These are phyloP conservation scores for Fissipunctia ypsillon DNA, from an alignment of 2,888 invertebrate genomes.

Conservation along the genomic window DNA sequence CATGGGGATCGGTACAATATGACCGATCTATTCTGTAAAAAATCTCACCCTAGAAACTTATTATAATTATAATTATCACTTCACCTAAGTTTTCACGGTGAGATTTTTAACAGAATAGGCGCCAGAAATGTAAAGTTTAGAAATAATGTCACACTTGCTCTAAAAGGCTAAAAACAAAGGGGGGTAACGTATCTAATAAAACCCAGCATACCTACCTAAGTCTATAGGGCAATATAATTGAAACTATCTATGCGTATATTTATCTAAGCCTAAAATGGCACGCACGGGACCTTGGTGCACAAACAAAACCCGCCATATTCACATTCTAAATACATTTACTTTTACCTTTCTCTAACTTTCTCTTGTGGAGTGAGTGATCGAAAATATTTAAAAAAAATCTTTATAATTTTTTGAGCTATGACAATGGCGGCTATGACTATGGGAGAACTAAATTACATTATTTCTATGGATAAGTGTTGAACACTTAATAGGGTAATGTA, in stretches of 20 bases:
- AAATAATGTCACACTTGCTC: slow-evolving; percentile 52
- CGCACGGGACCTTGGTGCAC: slow-evolving; percentile 75
- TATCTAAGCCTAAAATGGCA: slow-evolving; percentile 86
- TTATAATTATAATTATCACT: too few relatives aligned
- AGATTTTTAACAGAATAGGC: background rate
- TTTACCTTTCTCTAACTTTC: slow-evolving; percentile 57
- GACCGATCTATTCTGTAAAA: background rate
- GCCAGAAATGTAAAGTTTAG: slow-evolving; percentile 10
- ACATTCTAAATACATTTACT: slow-evolving; percentile 63
- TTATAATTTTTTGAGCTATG: slow-evolving; percentile 41
- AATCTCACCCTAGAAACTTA: background rate
- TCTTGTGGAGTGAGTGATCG: slow-evolving; percentile 65
- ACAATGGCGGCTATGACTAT: slow-evolving; percentile 50
- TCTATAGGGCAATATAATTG: slow-evolving; percentile 75
- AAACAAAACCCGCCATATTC: slow-evolving; percentile 76
- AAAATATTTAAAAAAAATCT: slow-evolving; percentile 29
- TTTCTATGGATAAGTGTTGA: slow-evolving; percentile 52
- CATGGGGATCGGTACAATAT: background rate
- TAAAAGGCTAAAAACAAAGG: slow-evolving; percentile 39
- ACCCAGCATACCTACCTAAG: slow-evolving; percentile 56
- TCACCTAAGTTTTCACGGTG: background rate
- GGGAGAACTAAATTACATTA: slow-evolving; percentile 49
- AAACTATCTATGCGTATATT: slow-evolving; percentile 82
- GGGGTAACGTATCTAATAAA: slow-evolving; percentile 42
- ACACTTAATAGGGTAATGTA: slow-evolving; percentile 54